phyloP scores from a whole-genome alignment of 2,113 vertebrate genomes.

The Jaculus jaculus region DNA sequence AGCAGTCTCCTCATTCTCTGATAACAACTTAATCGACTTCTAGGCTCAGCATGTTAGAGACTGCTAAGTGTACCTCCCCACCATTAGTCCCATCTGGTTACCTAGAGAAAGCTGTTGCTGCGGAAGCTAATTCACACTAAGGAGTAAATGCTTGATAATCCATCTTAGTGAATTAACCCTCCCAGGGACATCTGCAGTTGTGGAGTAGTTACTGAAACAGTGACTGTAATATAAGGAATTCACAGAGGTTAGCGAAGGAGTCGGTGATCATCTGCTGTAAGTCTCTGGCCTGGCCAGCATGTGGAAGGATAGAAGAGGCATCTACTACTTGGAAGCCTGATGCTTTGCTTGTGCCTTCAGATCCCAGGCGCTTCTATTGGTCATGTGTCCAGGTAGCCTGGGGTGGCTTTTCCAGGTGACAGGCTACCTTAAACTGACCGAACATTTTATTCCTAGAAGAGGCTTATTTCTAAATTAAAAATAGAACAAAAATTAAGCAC shows the following conservation, averaged over 20 bases:
- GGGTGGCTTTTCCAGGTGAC: slow-evolving; percentile 25
- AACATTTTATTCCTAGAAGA: slow-evolving; percentile 6
- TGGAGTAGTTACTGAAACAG: slow-evolving; percentile 29
- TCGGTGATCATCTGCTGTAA: background rate
- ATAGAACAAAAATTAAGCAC: slow-evolving; percentile 57
- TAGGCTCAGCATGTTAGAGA: background rate
- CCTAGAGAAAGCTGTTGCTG: background rate
- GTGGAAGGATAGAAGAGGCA: background rate
- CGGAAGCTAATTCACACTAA: slow-evolving; percentile 59
- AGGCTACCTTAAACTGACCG: background rate
- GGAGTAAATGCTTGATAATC: slow-evolving; percentile 48
- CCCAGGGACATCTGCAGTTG: background rate
- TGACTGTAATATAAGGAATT: background rate
- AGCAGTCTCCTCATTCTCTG: background rate
- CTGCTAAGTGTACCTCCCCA: background rate
- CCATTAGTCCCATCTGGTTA: slow-evolving; percentile 47
- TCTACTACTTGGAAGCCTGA: background rate
- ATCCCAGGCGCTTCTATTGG: background rate
- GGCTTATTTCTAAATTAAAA: slow-evolving; percentile 56
- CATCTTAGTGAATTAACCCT: slow-evolving; percentile 49
- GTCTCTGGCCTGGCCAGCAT: background rate
- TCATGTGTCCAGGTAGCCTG: background rate
- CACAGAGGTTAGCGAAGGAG: slow-evolving; percentile 24
- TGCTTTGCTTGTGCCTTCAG: background rate
- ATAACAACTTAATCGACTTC: background rate